These are phyloP conservation scores for Aurelia sp. DNA, from an alignment of 30 jellyfish, hydroid and myxozoan species.

Conservation along the genomic window DNA sequence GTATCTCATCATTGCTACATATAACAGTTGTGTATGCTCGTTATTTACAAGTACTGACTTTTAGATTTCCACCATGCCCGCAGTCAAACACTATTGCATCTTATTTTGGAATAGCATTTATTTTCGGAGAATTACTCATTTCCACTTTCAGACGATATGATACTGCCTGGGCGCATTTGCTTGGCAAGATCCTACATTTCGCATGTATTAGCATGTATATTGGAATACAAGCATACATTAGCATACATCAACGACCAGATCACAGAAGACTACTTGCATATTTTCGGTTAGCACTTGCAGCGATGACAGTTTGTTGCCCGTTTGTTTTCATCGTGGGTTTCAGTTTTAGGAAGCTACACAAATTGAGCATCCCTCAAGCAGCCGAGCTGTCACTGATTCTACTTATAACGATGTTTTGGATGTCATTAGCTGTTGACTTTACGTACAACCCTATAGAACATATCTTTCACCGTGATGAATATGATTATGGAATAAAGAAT, in stretches of 20 bases:
- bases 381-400: conserved; percentile 34
- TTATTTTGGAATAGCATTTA: conserved; percentile 27
- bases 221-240: conserved; percentile 33
- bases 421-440: conserved; percentile 43
- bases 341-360: neutral
- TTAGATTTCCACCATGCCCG: conserved; percentile 39
- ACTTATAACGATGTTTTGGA: conserved; percentile 29
- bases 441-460: neutral
- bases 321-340: conserved; percentile 29
- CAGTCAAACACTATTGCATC: conserved; percentile 4
- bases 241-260: conserved; percentile 23
- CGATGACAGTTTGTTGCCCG: conserved; percentile 2
- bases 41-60: conserved; percentile 31
- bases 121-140: conserved; percentile 25
- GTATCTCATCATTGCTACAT: conserved; percentile 22
- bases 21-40: conserved; percentile 26
- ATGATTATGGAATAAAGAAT: neutral
- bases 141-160: conserved; percentile 15
- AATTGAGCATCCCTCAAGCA: conserved; percentile 13
- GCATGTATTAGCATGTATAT: conserved; percentile 39
- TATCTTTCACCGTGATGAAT: neutral
- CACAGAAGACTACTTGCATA: conserved; percentile 23
- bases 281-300: conserved; percentile 20
- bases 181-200: conserved; percentile 31
- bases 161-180: conserved; percentile 15